Conservation (phyloP, 2,797 vertebrate species). For the Falco concolor region DNA sequence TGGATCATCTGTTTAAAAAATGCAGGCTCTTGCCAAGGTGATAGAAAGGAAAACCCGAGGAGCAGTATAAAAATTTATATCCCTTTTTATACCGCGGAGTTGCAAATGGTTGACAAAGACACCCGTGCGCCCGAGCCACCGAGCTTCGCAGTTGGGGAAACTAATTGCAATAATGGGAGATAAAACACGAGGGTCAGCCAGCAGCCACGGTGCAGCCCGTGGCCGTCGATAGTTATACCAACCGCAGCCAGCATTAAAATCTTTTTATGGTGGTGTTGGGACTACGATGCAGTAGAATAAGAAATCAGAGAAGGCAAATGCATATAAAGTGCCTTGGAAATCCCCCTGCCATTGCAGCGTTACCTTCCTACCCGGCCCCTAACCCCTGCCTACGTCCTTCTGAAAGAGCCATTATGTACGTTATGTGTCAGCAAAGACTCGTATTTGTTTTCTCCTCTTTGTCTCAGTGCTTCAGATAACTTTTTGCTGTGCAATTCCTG, state of each 20-base stretch:
- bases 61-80: not conserved
- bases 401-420: not conserved
- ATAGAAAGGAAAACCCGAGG: not conserved
- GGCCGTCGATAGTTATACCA: not conserved
- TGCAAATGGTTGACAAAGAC: not conserved
- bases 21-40: not conserved
- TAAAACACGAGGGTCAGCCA: not conserved
- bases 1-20: not conserved
- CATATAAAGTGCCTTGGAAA: not conserved
- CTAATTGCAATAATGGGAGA: not conserved
- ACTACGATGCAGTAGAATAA: not conserved
- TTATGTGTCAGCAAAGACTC: not conserved
- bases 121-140: rapidly evolving
- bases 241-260: not conserved
- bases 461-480: not conserved
- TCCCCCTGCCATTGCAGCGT: not conserved
- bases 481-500: not conserved
- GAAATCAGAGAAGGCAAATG: not conserved
- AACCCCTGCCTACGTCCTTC: not conserved
- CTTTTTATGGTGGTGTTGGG: not conserved
- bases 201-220: not conserved
- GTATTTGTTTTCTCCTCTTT: not conserved
- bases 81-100: not conserved
- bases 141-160: not conserved
- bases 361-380: not conserved